Evolutionary conservation across 2,797 vertebrate genomes (phyloP).

Genomic region (Clarias laeviceps): DNA sequence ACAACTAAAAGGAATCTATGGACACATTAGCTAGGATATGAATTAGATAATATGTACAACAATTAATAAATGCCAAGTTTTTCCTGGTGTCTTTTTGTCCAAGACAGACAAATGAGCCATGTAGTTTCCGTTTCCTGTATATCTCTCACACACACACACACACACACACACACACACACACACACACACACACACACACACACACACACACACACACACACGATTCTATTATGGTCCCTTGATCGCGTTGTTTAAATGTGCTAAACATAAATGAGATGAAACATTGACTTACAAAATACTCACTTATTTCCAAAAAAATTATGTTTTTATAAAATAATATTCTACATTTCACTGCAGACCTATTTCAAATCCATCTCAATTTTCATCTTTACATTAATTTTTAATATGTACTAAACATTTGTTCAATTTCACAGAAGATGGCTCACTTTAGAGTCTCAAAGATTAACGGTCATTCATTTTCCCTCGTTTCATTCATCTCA

Average conservation of each 20-base stretch:
- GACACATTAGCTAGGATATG: no score
- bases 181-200: background rate
- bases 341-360: background rate
- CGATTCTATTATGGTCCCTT: background rate
- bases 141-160: background rate
- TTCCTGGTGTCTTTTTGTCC: no score
- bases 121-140: background rate
- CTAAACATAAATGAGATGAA: background rate
- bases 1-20: no score
- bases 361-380: background rate
- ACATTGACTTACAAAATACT: background rate
- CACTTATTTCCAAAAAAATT: background rate
- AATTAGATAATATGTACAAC: no score
- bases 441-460: no score
- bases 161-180: background rate
- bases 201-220: background rate
- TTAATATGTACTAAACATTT: background rate
- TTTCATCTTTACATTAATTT: background rate
- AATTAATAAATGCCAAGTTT: no score
- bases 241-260: background rate
- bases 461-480: background rate
- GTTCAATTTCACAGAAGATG: background rate
- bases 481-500: background rate
- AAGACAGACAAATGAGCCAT: no score
- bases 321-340: background rate